Evolutionary conservation across 1,140 invertebrate species (phyloP).

Genomic region (Cyrtorhinus lividipennis): DNA sequence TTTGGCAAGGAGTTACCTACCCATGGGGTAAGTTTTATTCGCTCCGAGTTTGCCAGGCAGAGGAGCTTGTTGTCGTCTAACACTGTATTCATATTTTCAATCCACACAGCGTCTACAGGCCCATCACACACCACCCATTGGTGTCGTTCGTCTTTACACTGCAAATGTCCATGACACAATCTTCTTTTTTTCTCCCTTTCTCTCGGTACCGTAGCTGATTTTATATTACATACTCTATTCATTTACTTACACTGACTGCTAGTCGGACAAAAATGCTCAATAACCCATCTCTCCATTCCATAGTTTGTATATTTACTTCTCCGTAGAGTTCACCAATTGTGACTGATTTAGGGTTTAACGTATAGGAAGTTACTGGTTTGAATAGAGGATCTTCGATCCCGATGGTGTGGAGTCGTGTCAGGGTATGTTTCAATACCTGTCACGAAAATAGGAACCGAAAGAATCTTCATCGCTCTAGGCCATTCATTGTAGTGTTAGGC

Average conservation of each 20-base stretch:
- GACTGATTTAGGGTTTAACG: conserved; percentile 77
- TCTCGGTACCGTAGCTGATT: neutral
- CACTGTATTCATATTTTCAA: conserved; percentile 88
- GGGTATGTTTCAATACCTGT: conserved; percentile 48
- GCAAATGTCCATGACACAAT: too few relatives aligned
- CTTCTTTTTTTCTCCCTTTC: too few relatives aligned
- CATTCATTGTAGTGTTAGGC: too few relatives aligned
- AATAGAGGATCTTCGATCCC: conserved; percentile 40
- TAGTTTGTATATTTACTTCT: conserved; percentile 63
- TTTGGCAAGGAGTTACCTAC: conserved; percentile 23
- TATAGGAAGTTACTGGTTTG: conserved; percentile 46
- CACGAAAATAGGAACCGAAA: too few relatives aligned
- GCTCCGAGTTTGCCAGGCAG: conserved; percentile 71
- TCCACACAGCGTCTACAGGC: conserved; percentile 88
- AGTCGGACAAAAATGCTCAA: conserved; percentile 52
- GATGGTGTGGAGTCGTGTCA: conserved; percentile 41
- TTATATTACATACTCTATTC: too few relatives aligned
- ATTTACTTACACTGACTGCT: conserved; percentile 47
- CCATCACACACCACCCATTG: conserved; percentile 81
- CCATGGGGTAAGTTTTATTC: conserved; percentile 69
- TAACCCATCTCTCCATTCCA: conserved; percentile 84
- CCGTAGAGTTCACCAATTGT: conserved; percentile 80
- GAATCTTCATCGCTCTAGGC: too few relatives aligned
- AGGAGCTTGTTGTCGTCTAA: conserved; percentile 91
- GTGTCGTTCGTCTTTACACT: conserved; percentile 41